phyloP scores from a whole-genome alignment of 2,888 invertebrate species.

The Temnothorax unifasciatus region DNA sequence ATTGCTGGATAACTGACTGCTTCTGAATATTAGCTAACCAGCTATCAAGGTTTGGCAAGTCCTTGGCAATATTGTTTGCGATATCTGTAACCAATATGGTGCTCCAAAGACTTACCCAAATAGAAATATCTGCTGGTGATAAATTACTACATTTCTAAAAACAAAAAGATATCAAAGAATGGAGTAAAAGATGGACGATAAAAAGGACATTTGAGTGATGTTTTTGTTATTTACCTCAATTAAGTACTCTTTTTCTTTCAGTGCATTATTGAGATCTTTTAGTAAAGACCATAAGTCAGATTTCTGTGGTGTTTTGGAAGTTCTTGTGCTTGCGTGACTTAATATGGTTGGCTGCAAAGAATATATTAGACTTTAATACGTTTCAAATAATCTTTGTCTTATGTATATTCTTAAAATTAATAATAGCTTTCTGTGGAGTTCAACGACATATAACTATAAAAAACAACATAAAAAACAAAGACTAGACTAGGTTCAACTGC shows the following conservation, averaged over 20 bases:
- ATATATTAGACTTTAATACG: conserved; percentile 21
- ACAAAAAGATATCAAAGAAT: conserved; percentile 38
- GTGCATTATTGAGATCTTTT: conserved; percentile 87
- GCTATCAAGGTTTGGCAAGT: conserved; percentile 87
- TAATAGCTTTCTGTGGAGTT: background rate
- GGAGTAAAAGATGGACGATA: conserved; percentile 29
- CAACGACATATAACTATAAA: background rate
- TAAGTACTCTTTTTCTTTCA: conserved; percentile 88
- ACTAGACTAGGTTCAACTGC: background rate
- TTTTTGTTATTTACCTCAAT: conserved; percentile 86
- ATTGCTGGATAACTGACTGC: conserved; percentile 87
- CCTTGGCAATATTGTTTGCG: conserved; percentile 87
- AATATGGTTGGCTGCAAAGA: conserved; percentile 88
- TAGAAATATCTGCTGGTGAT: conserved; percentile 90
- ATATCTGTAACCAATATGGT: conserved; percentile 88
- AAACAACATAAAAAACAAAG: background rate
- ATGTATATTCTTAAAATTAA: background rate
- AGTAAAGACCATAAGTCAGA: conserved; percentile 88
- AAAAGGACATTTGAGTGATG: background rate
- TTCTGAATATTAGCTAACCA: conserved; percentile 89
- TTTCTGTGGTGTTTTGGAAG: conserved; percentile 88
- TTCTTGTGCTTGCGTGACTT: conserved; percentile 86
- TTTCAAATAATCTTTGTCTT: conserved; percentile 26
- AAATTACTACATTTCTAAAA: conserved; percentile 88
- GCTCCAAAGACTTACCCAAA: conserved; percentile 92